phyloP scores from a whole-genome alignment of 2,797 vertebrate genomes.

The Taenioides sp. region DNA sequence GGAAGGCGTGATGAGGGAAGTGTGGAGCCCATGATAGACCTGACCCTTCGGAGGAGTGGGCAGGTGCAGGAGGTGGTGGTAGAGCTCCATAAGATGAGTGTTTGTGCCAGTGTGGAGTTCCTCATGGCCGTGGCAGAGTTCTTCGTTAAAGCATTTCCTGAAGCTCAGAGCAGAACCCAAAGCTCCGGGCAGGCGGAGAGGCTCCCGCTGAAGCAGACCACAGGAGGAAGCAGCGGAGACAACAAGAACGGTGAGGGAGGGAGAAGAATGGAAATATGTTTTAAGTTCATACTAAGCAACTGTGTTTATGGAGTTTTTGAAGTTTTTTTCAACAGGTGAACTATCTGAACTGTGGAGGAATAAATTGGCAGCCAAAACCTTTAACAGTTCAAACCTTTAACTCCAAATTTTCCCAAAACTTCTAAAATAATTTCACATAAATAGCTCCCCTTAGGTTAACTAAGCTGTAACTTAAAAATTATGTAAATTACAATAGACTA shows the following conservation, averaged over 20 bases:
- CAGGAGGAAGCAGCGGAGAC: constrained; percentile 65
- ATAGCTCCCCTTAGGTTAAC: no score
- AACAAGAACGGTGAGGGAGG: constrained; percentile 55
- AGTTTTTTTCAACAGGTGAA: no score
- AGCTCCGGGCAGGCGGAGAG: constrained; percentile 30
- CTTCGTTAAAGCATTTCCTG: constrained; percentile 89
- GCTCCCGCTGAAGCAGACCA: constrained; percentile 73
- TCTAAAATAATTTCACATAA: no score
- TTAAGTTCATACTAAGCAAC: no score
- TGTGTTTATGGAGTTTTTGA: no score
- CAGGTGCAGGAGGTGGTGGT: constrained; percentile 77
- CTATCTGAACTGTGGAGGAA: no score
- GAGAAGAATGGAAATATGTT: no score
- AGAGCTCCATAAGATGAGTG: constrained; percentile 87
- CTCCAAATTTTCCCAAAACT: no score
- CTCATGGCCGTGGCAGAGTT: constrained; percentile 92
- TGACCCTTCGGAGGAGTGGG: constrained; percentile 80
- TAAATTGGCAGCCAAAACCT: no score
- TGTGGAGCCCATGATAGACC: constrained; percentile 83
- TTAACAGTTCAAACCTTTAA: no score
- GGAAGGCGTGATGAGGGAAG: constrained; percentile 78
- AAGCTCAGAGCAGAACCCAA: constrained; percentile 38
- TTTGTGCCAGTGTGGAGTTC: constrained; percentile 96
- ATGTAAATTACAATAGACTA: no score
- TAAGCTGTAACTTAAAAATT: no score